Conservation (phyloP, 2,113 vertebrate genomes). For the Pangasianodon hypophthalmus region DNA sequence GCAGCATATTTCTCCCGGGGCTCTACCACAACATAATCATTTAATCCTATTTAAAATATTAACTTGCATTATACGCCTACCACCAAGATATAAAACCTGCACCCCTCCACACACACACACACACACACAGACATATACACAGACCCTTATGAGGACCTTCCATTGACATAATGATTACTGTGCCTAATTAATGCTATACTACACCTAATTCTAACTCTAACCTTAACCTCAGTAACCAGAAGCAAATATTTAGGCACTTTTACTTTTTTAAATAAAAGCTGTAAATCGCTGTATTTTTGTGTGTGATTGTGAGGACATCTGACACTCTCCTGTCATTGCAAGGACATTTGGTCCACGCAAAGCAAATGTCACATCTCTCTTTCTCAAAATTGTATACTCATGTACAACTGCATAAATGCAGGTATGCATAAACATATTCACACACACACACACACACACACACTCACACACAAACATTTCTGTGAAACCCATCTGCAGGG, state of each 20-base stretch:
- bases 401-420: conserved; percentile 13
- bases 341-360: not conserved
- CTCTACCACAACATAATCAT: not conserved
- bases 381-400: not conserved
- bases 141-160: not conserved
- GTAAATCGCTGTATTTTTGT: not conserved
- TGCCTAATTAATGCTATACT: not conserved
- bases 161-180: not conserved
- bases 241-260: not conserved
- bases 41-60: not conserved
- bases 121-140: not conserved
- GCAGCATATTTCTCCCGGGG: not conserved
- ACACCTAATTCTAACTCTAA: not conserved
- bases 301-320: not conserved
- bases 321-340: not conserved
- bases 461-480: conserved; percentile 26
- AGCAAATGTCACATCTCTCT: not conserved
- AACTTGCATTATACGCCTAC: not conserved
- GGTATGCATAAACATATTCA: not conserved
- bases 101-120: not conserved
- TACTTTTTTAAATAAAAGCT: not conserved
- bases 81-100: not conserved
- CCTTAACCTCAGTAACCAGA: not conserved
- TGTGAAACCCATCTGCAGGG: conserved; percentile 49
- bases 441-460: conserved; percentile 13